Evolutionary conservation across 2,113 vertebrate species (phyloP).

Genomic region (Craseonycteris thonglongyai): DNA sequence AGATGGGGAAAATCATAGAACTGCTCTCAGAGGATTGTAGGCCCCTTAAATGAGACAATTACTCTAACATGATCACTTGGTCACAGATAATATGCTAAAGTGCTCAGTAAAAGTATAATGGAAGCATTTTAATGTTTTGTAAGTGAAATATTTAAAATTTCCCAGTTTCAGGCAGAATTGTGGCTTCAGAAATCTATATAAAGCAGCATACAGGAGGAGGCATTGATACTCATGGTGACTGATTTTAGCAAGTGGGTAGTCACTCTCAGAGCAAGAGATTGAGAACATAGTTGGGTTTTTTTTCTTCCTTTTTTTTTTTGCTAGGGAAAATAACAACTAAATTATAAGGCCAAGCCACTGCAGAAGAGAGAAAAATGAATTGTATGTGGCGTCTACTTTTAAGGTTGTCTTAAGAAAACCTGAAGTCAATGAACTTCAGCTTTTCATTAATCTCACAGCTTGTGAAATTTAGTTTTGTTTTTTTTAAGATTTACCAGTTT

Average conservation of each 20-base stretch:
- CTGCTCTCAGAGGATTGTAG: neutral
- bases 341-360: neutral
- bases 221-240: neutral
- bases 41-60: conserved; percentile 1
- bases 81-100: neutral
- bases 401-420: neutral
- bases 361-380: neutral
- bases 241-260: neutral
- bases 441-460: conserved; percentile 46
- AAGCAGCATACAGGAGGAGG: neutral
- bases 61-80: neutral
- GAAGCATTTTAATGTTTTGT: conserved; percentile 29
- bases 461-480: conserved; percentile 54
- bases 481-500: too few relatives aligned
- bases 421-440: neutral
- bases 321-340: neutral
- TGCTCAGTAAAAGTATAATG: neutral
- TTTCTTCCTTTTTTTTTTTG: neutral
- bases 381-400: neutral
- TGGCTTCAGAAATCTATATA: neutral
- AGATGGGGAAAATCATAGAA: neutral
- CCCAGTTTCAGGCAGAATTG: neutral
- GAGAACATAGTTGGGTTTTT: neutral
- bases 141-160: neutral
- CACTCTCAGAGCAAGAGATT: neutral